phyloP scores from a whole-genome alignment of 2,113 vertebrate genomes.

The Nibea coibor region DNA sequence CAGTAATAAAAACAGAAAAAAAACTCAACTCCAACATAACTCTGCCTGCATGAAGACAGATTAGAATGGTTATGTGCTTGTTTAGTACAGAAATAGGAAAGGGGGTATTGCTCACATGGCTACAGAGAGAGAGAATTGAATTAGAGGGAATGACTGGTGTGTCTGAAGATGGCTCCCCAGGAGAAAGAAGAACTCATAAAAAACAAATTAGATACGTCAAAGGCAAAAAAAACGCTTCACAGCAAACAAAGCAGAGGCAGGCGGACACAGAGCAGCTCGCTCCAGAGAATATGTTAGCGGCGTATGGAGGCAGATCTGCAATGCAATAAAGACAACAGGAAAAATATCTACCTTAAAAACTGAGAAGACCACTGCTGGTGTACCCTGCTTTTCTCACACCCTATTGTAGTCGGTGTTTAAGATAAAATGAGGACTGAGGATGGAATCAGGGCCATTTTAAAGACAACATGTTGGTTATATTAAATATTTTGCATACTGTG shows the following conservation, averaged over 20 bases:
- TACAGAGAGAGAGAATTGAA: not conserved
- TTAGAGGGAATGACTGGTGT: not conserved
- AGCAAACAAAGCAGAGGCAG: not conserved
- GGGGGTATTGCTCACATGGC: not conserved
- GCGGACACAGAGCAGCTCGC: not conserved
- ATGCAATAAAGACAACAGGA: not conserved
- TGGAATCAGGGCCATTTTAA: not conserved
- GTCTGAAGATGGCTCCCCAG: not conserved
- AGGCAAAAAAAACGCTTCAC: not conserved
- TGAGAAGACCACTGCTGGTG: not conserved
- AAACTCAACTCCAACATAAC: not conserved
- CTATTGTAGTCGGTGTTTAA: not conserved
- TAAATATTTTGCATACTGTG: no score
- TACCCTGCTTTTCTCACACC: not conserved
- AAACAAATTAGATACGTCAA: constrained; percentile 14
- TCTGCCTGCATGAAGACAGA: not conserved
- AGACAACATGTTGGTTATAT: not conserved
- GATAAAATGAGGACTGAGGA: not conserved
- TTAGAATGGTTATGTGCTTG: not conserved
- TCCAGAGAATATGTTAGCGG: not conserved
- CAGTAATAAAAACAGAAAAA: not conserved
- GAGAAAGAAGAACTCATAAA: not conserved
- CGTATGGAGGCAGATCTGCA: not conserved
- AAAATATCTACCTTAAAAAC: not conserved
- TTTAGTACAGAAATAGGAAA: not conserved